Percentiles rank a stretch among this genome's conserved stretches.
Evolutionary conservation across 2,797 vertebrate species (phyloP).

Genomic region (Centropyge bicolor): DNA sequence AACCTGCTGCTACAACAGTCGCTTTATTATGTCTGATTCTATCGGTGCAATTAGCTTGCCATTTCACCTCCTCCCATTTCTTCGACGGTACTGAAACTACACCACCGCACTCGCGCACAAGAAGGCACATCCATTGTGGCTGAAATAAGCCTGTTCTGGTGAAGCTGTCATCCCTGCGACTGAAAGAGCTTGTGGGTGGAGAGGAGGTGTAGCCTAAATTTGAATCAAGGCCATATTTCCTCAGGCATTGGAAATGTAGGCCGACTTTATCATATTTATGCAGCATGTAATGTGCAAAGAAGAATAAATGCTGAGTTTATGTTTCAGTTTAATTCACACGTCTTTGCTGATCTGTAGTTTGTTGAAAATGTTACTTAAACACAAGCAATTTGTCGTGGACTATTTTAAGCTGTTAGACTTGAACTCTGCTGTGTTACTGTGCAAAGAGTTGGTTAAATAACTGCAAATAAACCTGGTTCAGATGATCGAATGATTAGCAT

Average conservation of each 20-base stretch:
- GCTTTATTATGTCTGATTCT: constrained; percentile 44
- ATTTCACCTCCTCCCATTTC: constrained; percentile 39
- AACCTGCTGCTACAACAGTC: constrained; percentile 52
- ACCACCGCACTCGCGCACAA: constrained; percentile 6
- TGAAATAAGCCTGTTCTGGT: constrained; percentile 50
- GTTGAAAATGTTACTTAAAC: too few relatives aligned
- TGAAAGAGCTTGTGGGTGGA: constrained; percentile 66
- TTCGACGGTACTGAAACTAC: constrained; percentile 53
- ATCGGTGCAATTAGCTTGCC: constrained; percentile 44
- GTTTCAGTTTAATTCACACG: constrained; percentile 34
- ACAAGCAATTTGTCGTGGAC: neutral
- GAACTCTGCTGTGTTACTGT: neutral
- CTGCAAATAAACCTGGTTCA: neutral
- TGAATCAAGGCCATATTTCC: constrained; percentile 75
- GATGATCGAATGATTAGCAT: neutral
- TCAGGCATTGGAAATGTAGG: constrained; percentile 73
- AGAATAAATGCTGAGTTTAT: constrained; percentile 21
- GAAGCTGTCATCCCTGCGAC: constrained; percentile 54
- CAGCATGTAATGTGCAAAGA: constrained; percentile 32
- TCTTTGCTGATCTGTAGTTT: constrained; percentile 4
- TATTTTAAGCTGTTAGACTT: neutral
- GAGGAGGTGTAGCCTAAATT: constrained; percentile 72
- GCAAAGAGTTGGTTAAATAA: neutral
- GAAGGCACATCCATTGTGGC: constrained; percentile 26
- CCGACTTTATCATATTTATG: constrained; percentile 67